phyloP scores from a whole-genome alignment of 2,888 invertebrate genomes.

The Drosophila maculinotata region DNA sequence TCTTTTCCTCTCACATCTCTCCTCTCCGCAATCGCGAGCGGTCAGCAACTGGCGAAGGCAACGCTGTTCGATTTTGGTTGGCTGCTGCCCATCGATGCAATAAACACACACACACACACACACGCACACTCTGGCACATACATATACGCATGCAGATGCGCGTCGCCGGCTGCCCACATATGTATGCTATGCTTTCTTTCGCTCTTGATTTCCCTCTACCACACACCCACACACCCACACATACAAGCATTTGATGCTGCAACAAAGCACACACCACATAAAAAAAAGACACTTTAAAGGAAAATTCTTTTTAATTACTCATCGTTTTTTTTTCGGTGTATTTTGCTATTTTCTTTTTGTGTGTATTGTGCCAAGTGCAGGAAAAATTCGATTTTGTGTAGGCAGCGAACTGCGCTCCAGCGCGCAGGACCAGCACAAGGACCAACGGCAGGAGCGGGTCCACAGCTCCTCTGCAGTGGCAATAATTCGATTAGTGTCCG shows the following conservation, averaged over 20 bases:
- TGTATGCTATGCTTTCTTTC: conserved; percentile 65
- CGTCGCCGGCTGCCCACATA: conserved; percentile 47
- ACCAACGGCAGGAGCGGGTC: conserved; percentile 28
- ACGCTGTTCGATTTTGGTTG: conserved; percentile 76
- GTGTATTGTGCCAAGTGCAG: conserved; percentile 35
- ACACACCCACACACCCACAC: conserved; percentile 15
- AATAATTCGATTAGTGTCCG: conserved; percentile 83
- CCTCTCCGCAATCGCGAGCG: conserved; percentile 29
- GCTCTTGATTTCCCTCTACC: conserved; percentile 22
- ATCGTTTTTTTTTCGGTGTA: conserved; percentile 29
- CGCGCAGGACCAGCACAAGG: conserved; percentile 55
- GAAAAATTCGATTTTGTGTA: conserved; percentile 64
- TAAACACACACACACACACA: conserved; percentile 21
- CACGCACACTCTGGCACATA: conserved; percentile 4
- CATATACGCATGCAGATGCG: conserved; percentile 57
- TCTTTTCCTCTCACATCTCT: background rate
- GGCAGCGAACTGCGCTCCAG: conserved; percentile 56
- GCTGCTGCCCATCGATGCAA: conserved; percentile 65
- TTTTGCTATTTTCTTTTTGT: conserved; percentile 2
- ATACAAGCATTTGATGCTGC: background rate
- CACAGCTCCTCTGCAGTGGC: conserved; percentile 79
- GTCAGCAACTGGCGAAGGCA: conserved; percentile 46
- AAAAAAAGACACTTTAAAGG: conserved; percentile 24
- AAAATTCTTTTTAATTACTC: conserved; percentile 66
- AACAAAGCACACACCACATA: background rate